Evolutionary conservation across 2,888 invertebrate genomes (phyloP), one percentile per base, ranked within the genome.

Genomic region (Hydroisotoma schaefferi): DNA sequence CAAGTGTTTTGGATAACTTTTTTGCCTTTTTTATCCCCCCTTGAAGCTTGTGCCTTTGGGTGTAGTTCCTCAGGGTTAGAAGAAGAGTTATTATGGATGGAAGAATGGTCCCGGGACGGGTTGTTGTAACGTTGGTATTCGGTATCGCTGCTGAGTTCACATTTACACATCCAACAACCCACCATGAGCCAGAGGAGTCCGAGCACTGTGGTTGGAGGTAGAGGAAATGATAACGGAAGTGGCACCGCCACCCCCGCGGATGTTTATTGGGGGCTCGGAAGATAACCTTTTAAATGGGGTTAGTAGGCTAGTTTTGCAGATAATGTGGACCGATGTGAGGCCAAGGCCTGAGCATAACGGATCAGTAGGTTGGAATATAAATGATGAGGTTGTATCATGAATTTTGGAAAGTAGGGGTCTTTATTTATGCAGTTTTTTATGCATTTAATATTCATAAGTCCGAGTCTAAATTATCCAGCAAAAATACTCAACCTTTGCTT

Each of bases 91-190:
- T n/a, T n/a, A n/a, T n/a, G n/a, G n/a, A n/a, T n/a, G n/a, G n/a
- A n/a, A n/a, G n/a, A n/a, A n/a, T n/a, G n/a, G n/a, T n/a, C n/a
- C n/a, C n/a, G n/a, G n/a, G n/a, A n/a, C n/a, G n/a, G n/a, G n/a
- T n/a, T n/a, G n/a, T n/a, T n/a, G n/a, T 40, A 20, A 46, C 46
- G 46, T 25, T 46, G 46, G 15, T 46, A 46, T 46, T 46, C 46
- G 23, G 46, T 23, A 25, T 46, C 46, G 15, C 20, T 43, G 43
- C 18, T 23, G 46, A 25, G 23, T 25, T 64, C 63, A 57, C 65
- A 61, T 65, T 62, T 61, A 62, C 65, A 65, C 38, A 61, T 33
- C 65, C 65, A 65, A 57, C 65, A 65, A 53, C 65, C 65, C 44
- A 65, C 65, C 65, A 65, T 62, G 28, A 65, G 57, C 65, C 65